Evolutionary conservation across 2,888 invertebrate genomes (phyloP).

Genomic region (Ceramica pisi): DNA sequence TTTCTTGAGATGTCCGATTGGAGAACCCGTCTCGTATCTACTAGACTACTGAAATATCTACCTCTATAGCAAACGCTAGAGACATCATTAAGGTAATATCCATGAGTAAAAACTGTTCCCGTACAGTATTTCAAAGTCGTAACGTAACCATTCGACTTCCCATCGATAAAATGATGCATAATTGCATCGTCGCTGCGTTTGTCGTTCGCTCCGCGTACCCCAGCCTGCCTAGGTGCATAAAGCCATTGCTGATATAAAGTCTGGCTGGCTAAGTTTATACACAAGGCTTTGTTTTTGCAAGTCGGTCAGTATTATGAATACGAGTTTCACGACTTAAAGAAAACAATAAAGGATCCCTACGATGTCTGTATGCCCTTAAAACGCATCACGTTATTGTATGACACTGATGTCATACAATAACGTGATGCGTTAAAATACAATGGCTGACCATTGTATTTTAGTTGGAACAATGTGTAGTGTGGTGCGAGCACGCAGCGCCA

Average conservation of each 20-base stretch:
- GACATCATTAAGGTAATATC: background rate
- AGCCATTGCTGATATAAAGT: background rate
- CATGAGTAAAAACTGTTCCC: background rate
- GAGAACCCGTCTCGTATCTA: background rate
- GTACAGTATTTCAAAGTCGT: background rate
- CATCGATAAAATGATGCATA: background rate
- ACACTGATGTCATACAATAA: constrained; percentile 84
- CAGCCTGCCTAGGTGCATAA: background rate
- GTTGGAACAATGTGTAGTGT: constrained; percentile 78
- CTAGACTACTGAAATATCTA: background rate
- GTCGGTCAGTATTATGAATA: constrained; percentile 28
- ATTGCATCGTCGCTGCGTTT: background rate
- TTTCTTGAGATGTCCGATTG: background rate
- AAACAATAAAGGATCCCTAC: constrained; percentile 39
- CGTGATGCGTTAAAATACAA: constrained; percentile 79
- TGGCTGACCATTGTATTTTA: constrained; percentile 82
- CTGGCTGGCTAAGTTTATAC: background rate
- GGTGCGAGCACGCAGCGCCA: constrained; percentile 72
- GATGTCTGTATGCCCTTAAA: constrained; percentile 69
- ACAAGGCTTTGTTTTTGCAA: constrained; percentile 19
- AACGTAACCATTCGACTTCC: background rate
- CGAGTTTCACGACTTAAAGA: constrained; percentile 27
- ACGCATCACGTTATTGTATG: constrained; percentile 79
- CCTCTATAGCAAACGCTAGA: background rate
- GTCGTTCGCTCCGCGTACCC: background rate